Percentiles rank a stretch among this genome's conserved stretches.
These are phyloP conservation scores for Myotis brandtii DNA, from an alignment of 2,113 vertebrate genomes.

Conservation along the genomic window DNA sequence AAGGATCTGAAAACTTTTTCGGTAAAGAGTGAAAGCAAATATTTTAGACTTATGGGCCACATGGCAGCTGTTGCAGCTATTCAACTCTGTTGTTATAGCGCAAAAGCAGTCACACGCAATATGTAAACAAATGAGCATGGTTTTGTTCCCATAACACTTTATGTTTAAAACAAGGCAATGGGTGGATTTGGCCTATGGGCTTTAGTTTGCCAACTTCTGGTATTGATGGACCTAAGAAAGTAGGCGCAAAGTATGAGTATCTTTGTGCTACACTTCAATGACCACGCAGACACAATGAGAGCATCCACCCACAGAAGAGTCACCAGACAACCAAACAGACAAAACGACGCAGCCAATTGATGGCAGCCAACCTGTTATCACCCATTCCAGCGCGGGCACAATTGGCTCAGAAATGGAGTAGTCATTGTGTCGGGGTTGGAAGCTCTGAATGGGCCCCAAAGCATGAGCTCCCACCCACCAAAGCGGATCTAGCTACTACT, in stretches of 20 bases:
- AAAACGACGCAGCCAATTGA: not conserved
- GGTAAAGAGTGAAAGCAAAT: not conserved
- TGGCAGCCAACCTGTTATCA: not conserved
- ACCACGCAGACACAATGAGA: not conserved
- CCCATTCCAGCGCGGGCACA: not conserved
- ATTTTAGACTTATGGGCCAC: not conserved
- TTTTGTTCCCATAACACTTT: not conserved
- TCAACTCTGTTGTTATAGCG: not conserved
- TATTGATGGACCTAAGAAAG: not conserved
- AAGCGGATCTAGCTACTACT: not conserved
- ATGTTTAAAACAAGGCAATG: not conserved
- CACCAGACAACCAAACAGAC: not conserved
- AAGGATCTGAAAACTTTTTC: not conserved
- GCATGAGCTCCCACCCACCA: not conserved
- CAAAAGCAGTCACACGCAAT: not conserved
- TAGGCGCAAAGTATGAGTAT: not conserved
- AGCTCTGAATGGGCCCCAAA: not conserved
- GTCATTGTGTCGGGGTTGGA: not conserved
- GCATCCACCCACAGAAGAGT: not conserved
- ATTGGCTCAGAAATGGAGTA: not conserved
- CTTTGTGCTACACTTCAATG: not conserved
- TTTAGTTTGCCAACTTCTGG: not conserved
- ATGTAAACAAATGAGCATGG: not conserved
- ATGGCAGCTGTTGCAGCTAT: not conserved
- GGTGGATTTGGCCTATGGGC: not conserved